Evolutionary conservation across 2,797 vertebrate genomes (phyloP).

Genomic region (Hoplostethus mediterraneus): DNA sequence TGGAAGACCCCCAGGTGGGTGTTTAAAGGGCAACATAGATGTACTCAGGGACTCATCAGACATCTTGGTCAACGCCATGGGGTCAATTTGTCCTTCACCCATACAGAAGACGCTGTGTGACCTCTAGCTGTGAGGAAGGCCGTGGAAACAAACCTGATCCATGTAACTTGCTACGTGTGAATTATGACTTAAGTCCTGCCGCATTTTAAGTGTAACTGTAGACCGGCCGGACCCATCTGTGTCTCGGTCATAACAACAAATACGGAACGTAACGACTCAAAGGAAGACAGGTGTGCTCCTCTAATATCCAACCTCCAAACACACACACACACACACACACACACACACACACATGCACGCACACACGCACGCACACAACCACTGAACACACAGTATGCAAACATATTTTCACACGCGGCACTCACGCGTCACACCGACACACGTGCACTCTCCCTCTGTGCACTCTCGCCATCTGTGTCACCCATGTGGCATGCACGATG

Average conservation of each 20-base stretch:
- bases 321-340: constrained; percentile 8
- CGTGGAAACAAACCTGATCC: constrained; percentile 7
- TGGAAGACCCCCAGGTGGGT: neutral
- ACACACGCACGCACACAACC: neutral
- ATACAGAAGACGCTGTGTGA: neutral
- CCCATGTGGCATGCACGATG: constrained; percentile 25
- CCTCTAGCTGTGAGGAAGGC: neutral
- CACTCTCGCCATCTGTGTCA: neutral
- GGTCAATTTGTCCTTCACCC: too few relatives aligned
- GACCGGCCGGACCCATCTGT: neutral
- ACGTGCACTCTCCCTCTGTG: constrained; percentile 6
- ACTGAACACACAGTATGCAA: neutral
- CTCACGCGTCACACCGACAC: constrained; percentile 2
- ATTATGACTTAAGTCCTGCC: constrained; percentile 6
- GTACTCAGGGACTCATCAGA: neutral
- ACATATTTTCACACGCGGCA: neutral
- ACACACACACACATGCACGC: neutral
- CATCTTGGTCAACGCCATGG: too few relatives aligned
- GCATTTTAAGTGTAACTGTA: neutral
- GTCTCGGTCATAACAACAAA: neutral
- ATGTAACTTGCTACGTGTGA: constrained; percentile 3
- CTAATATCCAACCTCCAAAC: neutral
- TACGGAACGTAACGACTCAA: neutral
- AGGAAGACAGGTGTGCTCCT: constrained; percentile 4
- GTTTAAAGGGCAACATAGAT: constrained; percentile 22